Evolutionary conservation across 2,888 invertebrate genomes (phyloP), one percentile per base, ranked within the genome.

Genomic region (Lasioglossum villosulum): DNA sequence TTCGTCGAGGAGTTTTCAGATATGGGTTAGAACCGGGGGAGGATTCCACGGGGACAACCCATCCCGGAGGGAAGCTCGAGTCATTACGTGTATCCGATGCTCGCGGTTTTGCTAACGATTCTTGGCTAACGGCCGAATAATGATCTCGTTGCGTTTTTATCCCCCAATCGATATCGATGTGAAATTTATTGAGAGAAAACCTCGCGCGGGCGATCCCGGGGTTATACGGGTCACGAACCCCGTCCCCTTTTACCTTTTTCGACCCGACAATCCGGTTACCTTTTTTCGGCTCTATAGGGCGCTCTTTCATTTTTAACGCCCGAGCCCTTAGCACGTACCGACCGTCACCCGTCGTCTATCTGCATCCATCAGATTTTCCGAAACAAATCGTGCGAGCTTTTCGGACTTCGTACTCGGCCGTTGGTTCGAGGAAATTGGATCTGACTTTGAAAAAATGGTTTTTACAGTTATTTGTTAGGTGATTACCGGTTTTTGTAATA

Each of bases 21-120:
- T 82, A 72, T 83, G 66, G 83, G 80, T 80, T 78, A 66, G 75
- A 42, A 72, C 27, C 19, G 79, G n/a, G 48, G 63, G 76, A 37
- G 19, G 30, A 37, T 52, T 10, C 16, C 63, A 42, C 16, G 37
- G 63, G n/a, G 27, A 66, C 19, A 12, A 52, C 59, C 56, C 74
- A 30, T 63, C 52, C 39, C 8, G 56, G 45, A 30, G 39, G 72
- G 72, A 75, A 68, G 76, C 37, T 66, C 12, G 48, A 86, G 74
- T 85, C 85, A 71, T 86, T 86, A 86, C 68, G 59, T 75, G 68
- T 74, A 81, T 82, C 82, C 78, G 84, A 81, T 75, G 66, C 72
- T 76, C 68, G 66, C 56, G 84, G 48, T 73, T 52, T 72, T 78
- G 78, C 76, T 80, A 80, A 78, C 78, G 86, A 75, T 75, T 68